These are phyloP conservation scores for Napeogenes inachia DNA, from an alignment of 2,888 invertebrate genomes.

Conservation along the genomic window DNA sequence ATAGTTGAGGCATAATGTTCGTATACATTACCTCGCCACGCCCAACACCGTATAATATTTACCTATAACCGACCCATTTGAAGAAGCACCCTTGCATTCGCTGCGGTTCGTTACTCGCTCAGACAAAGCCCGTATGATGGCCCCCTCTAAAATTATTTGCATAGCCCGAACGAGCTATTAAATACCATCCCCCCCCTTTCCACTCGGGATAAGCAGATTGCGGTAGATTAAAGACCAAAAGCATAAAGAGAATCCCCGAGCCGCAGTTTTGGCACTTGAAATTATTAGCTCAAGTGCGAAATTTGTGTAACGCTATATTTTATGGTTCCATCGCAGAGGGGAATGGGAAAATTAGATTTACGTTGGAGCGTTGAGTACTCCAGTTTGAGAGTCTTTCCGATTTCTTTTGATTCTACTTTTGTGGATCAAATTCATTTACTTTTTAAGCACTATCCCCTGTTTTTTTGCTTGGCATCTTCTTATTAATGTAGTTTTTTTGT, in stretches of 20 bases:
- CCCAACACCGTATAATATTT: constrained; percentile 62
- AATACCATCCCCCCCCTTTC: constrained; percentile 59
- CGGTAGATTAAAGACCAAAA: constrained; percentile 76
- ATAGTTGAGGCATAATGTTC: constrained; percentile 15
- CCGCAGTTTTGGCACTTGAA: constrained; percentile 58
- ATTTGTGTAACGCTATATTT: constrained; percentile 58
- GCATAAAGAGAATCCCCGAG: constrained; percentile 59
- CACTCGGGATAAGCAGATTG: constrained; percentile 74
- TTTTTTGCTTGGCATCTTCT: not conserved
- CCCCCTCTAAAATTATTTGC: constrained; percentile 71
- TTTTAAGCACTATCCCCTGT: constrained; percentile 12
- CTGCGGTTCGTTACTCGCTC: constrained; percentile 71
- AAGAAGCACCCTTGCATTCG: constrained; percentile 70
- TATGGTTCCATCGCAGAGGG: constrained; percentile 59
- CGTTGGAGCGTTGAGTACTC: constrained; percentile 60
- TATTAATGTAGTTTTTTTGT: not conserved
- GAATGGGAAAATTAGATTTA: constrained; percentile 72
- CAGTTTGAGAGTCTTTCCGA: constrained; percentile 39
- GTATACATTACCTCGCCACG: constrained; percentile 33
- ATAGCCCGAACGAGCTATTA: constrained; percentile 78
- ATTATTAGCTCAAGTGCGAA: constrained; percentile 63
- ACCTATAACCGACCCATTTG: constrained; percentile 65
- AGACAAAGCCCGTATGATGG: constrained; percentile 76
- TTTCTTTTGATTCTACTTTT: constrained; percentile 22
- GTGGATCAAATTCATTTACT: constrained; percentile 7